Conservation (phyloP, 2,797 vertebrate species). For the Typhlichthys eigenmanni region DNA sequence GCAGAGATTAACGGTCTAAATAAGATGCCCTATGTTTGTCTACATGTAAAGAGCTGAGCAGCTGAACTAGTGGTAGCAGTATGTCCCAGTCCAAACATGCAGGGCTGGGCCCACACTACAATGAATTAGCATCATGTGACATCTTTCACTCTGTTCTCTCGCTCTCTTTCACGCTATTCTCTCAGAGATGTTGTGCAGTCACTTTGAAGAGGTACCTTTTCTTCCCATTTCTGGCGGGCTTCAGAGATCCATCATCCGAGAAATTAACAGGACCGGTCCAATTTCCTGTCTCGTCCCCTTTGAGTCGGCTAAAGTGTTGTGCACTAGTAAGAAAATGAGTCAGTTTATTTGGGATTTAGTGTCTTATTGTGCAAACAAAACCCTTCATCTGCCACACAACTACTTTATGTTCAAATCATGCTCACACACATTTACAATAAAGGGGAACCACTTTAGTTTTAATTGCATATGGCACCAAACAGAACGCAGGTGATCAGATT, state of each 20-base stretch:
- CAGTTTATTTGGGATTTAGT: constrained; percentile 83
- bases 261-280: constrained; percentile 97
- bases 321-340: constrained; percentile 97
- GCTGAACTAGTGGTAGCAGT: constrained; percentile 40
- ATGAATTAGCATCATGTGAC: constrained; percentile 48
- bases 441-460: constrained; percentile 45
- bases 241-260: constrained; percentile 92
- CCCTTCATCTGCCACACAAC: constrained; percentile 32
- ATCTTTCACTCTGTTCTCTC: constrained; percentile 34
- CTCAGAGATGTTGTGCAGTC: constrained; percentile 74
- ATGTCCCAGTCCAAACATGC: constrained; percentile 75
- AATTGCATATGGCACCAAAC: constrained; percentile 41
- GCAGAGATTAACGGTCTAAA: constrained; percentile 40
- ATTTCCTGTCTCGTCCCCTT: constrained; percentile 95
- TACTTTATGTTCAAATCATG: not conserved
- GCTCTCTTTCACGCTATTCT: constrained; percentile 52
- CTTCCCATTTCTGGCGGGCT: constrained; percentile 91
- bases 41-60: constrained; percentile 28
- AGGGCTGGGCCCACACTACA: constrained; percentile 56
- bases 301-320: constrained; percentile 98
- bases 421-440: constrained; percentile 26
- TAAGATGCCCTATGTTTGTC: constrained; percentile 38
- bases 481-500: constrained; percentile 25
- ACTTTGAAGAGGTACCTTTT: constrained; percentile 90
- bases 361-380: constrained; percentile 53